These are phyloP conservation scores for Epinephelus awoara DNA, from an alignment of 2,797 vertebrate species.

Conservation along the genomic window DNA sequence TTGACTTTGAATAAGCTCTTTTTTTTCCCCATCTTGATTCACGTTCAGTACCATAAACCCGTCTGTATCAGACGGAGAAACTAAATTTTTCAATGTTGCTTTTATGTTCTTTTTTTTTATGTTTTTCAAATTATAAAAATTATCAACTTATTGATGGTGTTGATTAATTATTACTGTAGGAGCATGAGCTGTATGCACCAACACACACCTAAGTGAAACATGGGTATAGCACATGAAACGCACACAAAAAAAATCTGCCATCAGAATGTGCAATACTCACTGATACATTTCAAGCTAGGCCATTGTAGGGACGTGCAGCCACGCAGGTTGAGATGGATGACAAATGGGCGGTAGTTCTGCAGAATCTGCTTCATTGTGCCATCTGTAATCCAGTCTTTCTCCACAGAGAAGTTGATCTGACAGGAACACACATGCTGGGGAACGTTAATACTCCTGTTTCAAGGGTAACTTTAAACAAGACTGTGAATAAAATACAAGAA, in stretches of 20 bases:
- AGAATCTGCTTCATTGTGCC: constrained; percentile 69
- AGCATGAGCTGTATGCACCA: background rate
- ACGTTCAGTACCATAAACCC: constrained; percentile 34
- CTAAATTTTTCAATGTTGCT: constrained; percentile 30
- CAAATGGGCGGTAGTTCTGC: constrained; percentile 72
- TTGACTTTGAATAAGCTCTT: constrained; percentile 5
- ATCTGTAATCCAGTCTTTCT: constrained; percentile 78
- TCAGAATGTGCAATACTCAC: constrained; percentile 64
- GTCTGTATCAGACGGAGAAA: constrained; percentile 78
- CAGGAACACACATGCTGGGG: constrained; percentile 3
- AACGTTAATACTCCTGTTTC: constrained; percentile 13
- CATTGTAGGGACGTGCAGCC: constrained; percentile 70
- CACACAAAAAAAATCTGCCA: background rate
- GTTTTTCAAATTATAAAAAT: constrained; percentile 44
- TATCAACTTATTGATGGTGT: constrained; percentile 13
- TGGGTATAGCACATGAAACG: background rate
- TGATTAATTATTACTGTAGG: constrained; percentile 13
- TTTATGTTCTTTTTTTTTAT: constrained; percentile 33
- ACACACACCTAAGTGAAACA: background rate
- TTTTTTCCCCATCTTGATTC: constrained; percentile 24
- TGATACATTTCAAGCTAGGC: constrained; percentile 73
- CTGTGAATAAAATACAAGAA: constrained; percentile 18
- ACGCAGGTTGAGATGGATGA: constrained; percentile 80
- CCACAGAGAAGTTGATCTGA: constrained; percentile 81
- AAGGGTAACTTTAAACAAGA: background rate